Evolutionary conservation across 2,888 invertebrate genomes (phyloP).

Genomic region (Subacronicta megacephala): DNA sequence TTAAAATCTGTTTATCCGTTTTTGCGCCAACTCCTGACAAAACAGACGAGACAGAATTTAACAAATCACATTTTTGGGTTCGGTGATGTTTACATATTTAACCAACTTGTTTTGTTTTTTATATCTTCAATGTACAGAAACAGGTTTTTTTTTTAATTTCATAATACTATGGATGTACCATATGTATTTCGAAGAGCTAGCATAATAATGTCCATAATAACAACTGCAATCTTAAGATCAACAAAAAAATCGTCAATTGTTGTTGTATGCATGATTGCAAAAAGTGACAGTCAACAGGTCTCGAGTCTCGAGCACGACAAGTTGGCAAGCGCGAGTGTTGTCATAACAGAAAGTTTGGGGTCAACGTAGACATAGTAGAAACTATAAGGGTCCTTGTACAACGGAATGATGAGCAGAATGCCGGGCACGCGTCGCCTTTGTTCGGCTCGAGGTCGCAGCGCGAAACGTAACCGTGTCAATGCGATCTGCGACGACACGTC

Average conservation of each 20-base stretch:
- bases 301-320: constrained; percentile 3
- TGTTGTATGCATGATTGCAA: background rate
- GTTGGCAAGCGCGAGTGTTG: constrained; percentile 4
- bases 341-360: constrained; percentile 32
- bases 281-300: constrained; percentile 12
- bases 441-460: constrained; percentile 56
- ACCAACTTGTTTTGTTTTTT: too few relatives aligned
- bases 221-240: constrained; percentile 6
- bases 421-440: constrained; percentile 65
- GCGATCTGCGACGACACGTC: constrained; percentile 69
- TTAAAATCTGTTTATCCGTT: too few relatives aligned
- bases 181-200: too few relatives aligned
- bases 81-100: too few relatives aligned
- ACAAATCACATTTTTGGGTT: too few relatives aligned
- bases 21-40: too few relatives aligned
- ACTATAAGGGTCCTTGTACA: constrained; percentile 46
- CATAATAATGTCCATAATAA: background rate
- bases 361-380: constrained; percentile 41
- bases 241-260: constrained; percentile 10
- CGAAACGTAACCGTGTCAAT: constrained; percentile 75
- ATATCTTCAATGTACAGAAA: too few relatives aligned
- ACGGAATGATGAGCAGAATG: constrained; percentile 60
- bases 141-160: too few relatives aligned
- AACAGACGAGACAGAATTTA: too few relatives aligned
- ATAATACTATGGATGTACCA: too few relatives aligned